Percentiles rank a stretch among this genome's conserved stretches.
These are phyloP conservation scores for Dasysyrphus tricinctus DNA, from an alignment of 2,888 invertebrate species.

Conservation along the genomic window DNA sequence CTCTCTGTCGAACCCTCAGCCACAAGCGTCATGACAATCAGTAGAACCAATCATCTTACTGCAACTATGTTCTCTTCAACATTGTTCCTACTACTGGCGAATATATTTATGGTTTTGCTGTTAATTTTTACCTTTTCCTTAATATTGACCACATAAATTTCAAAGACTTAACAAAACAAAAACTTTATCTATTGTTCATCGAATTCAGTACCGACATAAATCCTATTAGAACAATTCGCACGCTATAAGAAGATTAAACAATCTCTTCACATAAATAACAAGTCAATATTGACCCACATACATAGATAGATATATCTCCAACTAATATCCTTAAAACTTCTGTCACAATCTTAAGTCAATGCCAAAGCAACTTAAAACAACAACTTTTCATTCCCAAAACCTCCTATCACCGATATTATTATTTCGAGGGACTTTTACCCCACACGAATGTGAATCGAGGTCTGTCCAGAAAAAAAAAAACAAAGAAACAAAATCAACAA, in stretches of 20 bases:
- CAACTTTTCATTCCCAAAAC: slow-evolving; percentile 25
- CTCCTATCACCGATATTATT: slow-evolving; percentile 3
- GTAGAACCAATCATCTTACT: too few species aligned
- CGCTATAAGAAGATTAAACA: slow-evolving; percentile 49
- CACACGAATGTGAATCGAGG: neutral
- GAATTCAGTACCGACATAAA: neutral
- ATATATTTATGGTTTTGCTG: too few species aligned
- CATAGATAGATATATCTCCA: neutral
- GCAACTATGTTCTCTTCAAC: too few species aligned
- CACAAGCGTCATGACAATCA: too few species aligned
- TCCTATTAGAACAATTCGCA: slow-evolving; percentile 38
- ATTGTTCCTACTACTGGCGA: too few species aligned
- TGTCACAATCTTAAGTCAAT: slow-evolving; percentile 48
- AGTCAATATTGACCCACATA: slow-evolving; percentile 63
- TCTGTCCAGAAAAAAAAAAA: slow-evolving; percentile 10
- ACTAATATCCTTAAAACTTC: slow-evolving; percentile 62
- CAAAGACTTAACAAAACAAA: neutral
- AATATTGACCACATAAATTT: neutral
- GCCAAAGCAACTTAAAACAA: slow-evolving; percentile 26
- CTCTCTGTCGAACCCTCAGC: too few species aligned
- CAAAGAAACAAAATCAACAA: slow-evolving; percentile 13
- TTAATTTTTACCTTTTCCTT: neutral
- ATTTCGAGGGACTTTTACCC: slow-evolving; percentile 3
- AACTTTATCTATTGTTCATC: slow-evolving; percentile 4
- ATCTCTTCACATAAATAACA: slow-evolving; percentile 32